phyloP scores from a whole-genome alignment of 2,113 vertebrate species.

The Columba livia region DNA sequence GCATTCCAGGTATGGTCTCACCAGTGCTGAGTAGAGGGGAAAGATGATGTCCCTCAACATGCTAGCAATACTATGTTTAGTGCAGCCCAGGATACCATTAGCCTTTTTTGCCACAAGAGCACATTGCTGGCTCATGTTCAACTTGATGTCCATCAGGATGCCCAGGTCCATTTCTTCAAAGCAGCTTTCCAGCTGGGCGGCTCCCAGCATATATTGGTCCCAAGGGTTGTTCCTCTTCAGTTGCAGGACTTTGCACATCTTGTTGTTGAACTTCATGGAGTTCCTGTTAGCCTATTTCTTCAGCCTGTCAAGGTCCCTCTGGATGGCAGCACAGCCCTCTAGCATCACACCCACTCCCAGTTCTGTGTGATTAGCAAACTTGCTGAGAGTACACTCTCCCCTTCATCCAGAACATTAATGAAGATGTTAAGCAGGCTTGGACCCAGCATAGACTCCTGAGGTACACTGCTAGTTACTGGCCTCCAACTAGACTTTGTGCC shows the following conservation, averaged over 20 bases:
- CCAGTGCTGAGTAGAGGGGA: background rate
- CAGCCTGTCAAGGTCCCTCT: background rate
- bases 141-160: background rate
- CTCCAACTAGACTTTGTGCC: background rate
- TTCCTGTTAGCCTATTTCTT: background rate
- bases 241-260: background rate
- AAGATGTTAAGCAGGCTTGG: background rate
- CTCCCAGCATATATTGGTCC: rapidly evolving
- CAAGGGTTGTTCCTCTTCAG: background rate
- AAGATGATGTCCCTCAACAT: background rate
- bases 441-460: background rate
- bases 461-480: background rate
- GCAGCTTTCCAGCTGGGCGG: background rate
- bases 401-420: background rate
- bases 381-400: background rate
- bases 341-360: background rate
- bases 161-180: background rate
- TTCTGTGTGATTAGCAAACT: background rate
- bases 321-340: background rate
- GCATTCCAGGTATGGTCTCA: background rate
- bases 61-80: background rate
- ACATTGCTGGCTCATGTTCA: background rate
- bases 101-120: background rate
- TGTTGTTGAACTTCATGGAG: background rate
- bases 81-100: background rate